Evolutionary conservation across 2,113 vertebrate species (phyloP), one percentile per base, ranked within the genome.

Genomic region (Martes martes): DNA sequence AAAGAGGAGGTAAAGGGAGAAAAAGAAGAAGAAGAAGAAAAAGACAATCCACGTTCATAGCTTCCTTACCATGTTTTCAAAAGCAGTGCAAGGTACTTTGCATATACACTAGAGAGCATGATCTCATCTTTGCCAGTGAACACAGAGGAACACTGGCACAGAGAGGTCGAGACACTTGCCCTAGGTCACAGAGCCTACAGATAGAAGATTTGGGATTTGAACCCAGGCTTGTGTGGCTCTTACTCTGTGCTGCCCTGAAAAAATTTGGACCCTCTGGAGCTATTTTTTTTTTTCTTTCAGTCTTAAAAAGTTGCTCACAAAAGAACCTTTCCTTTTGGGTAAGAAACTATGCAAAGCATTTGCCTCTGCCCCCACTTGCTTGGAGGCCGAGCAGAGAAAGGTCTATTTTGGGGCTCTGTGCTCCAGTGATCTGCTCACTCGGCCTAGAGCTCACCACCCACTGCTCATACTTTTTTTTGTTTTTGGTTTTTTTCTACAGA

Each of bases 261-360:
- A 92, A 69, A 13, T 9, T 6, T 87, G 45, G 76, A 67, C 84
- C 47, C n/a, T 92, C 86, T n/a, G 24, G 15, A 79, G n/a, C 6
- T n/a, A 9, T 47, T 71, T 50, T 81, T 28, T 28, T 55, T 88
- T 67, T 57, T 28, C 61, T 89, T 84, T 94, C 42, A 42, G 33
- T 71, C 88, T 91, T 93, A 33, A 96, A 91, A 85, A 71, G 83
- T 65, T 55, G 65, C 95, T 97, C 96, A 90, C 50, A 96, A 52
- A 63, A 88, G 89, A 96, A 85, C 61, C 79, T 85, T 83, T 84
- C 61, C 14, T 96, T 80, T 85, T 63, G 95, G 74, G 80, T 36
- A 97, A 94, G 91, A 98, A 97, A 97, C 90, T 85, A 98, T 55
- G 74, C 28, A 98, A 98, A 98, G 69, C 94, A 90, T 28, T 94